These are phyloP conservation scores for Leucophenga maculata DNA, from an alignment of 2,888 invertebrate species.

Conservation along the genomic window DNA sequence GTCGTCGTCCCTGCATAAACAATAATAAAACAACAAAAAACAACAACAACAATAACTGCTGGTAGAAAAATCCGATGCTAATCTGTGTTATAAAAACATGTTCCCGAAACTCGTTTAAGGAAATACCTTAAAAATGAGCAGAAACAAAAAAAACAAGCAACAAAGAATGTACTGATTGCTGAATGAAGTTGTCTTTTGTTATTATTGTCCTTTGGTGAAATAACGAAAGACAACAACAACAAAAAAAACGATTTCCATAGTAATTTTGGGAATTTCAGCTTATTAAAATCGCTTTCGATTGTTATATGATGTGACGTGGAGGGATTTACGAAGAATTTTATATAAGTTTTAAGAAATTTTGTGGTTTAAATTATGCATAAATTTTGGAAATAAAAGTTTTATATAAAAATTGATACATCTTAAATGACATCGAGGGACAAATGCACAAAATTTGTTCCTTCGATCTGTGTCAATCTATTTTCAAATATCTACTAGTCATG, in stretches of 20 bases:
- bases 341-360: too few species aligned
- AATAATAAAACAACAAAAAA: neutral
- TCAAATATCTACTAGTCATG: too few species aligned
- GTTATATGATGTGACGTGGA: too few species aligned
- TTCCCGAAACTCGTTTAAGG: constrained; percentile 17
- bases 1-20: neutral
- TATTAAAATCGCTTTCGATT: neutral
- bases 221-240: too few species aligned
- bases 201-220: constrained; percentile 12
- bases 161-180: neutral
- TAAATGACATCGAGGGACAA: too few species aligned
- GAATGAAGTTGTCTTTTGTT: constrained; percentile 21
- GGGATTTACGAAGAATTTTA: too few species aligned
- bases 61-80: constrained; percentile 15
- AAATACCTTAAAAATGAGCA: constrained; percentile 9
- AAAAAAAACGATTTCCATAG: neutral
- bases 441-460: too few species aligned
- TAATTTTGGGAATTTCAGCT: constrained; percentile 1
- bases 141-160: constrained; percentile 3
- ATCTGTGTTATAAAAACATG: constrained; percentile 8
- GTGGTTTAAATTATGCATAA: too few species aligned
- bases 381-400: too few species aligned
- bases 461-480: too few species aligned
- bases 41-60: neutral
- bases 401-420: too few species aligned